Evolutionary conservation across 2,797 vertebrate species (phyloP), one percentile per base, ranked within the genome.

Genomic region (Meriones psammophilus): DNA sequence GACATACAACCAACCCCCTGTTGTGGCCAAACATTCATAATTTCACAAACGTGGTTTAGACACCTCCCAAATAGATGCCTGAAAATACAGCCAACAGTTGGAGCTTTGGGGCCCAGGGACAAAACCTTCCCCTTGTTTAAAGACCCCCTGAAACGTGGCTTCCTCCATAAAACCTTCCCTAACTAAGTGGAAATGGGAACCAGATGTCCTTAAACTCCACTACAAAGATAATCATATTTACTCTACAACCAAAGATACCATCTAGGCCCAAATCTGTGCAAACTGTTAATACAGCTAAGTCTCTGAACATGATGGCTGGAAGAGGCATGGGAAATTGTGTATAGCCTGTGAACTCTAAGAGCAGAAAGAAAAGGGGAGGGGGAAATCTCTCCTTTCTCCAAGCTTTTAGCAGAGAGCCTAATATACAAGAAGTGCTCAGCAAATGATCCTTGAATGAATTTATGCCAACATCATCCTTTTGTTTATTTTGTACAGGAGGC

Each of bases 121-220:
- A 92, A 96, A 97, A 93, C 94, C 91, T 97, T 97, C 94, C 78
- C 66, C 94, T 95, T 93, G 78, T 97, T 97, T 97, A 97, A 97
- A 96, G 95, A 97, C 93, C 96, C 97, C 96, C 97, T 97, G 94
- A 97, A 97, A 97, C 1, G 90, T 94, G 17, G 94, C 93, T 97
- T 97, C 97, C 97, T 97, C 96, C 92, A 95, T 97, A 97, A 98
- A 98, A 96, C 92, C 97, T 97, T 92, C 76, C 90, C 92, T 98
- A 96, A 97, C 83, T 91, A 96, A 97, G 96, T 97, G 97, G 97
- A 97, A 98, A 98, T 97, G 94, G 89, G 74, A 97, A 98, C 96
- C 97, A 97, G 86, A 97, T 97, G 97, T 96, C 89, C 92, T 81
- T 68, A 58, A 74, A 96, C 79, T 96, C 97, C 83, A 91, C 88